phyloP scores from a whole-genome alignment of 2,888 invertebrate species.

The Hypercompe scribonia region DNA sequence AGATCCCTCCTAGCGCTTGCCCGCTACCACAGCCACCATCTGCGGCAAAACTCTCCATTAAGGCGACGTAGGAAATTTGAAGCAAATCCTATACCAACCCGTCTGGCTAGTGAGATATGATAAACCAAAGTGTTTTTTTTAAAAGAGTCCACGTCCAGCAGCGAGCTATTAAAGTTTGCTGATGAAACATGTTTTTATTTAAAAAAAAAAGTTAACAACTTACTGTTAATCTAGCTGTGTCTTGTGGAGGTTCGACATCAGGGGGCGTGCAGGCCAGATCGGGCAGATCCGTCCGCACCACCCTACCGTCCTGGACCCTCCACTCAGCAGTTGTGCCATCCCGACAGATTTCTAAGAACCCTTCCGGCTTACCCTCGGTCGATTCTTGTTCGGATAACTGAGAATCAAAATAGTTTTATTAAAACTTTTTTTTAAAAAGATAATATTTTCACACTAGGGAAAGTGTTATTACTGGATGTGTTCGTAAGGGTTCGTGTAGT shows the following conservation, averaged over 20 bases:
- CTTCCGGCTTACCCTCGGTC: conserved; percentile 60
- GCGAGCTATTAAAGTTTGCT: too few species aligned
- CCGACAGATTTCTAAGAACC: conserved; percentile 86
- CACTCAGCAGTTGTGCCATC: conserved; percentile 88
- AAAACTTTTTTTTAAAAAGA: background rate
- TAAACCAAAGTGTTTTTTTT: too few species aligned
- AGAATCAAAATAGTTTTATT: background rate
- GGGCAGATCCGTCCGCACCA: conserved; percentile 84
- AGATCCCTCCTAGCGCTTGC: too few species aligned
- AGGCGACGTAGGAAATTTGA: too few species aligned
- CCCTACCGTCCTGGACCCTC: conserved; percentile 84
- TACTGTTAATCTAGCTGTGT: conserved; percentile 66
- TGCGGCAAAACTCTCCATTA: too few species aligned
- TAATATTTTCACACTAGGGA: too few species aligned
- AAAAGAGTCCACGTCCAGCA: too few species aligned
- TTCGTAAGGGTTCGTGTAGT: too few species aligned
- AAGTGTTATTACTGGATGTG: too few species aligned
- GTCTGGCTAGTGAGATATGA: too few species aligned
- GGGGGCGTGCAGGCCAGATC: conserved; percentile 89
- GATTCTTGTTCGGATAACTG: conserved; percentile 66
- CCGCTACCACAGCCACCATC: too few species aligned
- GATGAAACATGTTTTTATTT: background rate
- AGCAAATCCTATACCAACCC: too few species aligned
- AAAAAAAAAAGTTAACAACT: conserved; percentile 30
- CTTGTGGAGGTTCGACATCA: conserved; percentile 67